Conservation (phyloP, 2,888 invertebrate species). For the Steromphala cineraria region DNA sequence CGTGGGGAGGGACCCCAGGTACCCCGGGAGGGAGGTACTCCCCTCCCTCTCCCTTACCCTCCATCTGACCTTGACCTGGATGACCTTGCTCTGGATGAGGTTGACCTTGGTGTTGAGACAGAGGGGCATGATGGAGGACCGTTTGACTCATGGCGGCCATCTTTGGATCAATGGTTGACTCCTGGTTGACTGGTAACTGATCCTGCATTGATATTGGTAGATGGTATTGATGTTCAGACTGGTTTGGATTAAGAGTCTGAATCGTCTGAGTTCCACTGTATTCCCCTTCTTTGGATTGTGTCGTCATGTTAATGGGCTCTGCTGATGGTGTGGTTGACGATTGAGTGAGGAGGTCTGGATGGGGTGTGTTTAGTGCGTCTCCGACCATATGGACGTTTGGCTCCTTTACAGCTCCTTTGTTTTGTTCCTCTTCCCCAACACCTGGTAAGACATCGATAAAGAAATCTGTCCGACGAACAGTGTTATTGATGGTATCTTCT, state of each 20-base stretch:
- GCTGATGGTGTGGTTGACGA: background rate
- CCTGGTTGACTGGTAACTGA: background rate
- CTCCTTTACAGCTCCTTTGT: background rate
- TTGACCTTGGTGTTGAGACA: background rate
- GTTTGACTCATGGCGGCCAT: background rate
- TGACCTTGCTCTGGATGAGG: background rate
- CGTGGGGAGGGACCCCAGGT: background rate
- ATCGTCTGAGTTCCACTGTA: background rate
- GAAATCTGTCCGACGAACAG: conserved; percentile 35
- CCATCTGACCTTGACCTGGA: background rate
- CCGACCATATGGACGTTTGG: background rate
- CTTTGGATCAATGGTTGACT: background rate
- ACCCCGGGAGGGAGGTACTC: background rate
- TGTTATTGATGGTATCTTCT: conserved; percentile 40
- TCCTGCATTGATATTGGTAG: background rate
- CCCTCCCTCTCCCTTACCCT: background rate
- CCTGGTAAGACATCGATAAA: conserved; percentile 35
- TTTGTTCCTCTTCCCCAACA: background rate
- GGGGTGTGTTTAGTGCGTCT: background rate
- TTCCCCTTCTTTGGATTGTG: background rate
- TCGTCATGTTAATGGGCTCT: conserved; percentile 12
- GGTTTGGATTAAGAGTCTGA: background rate
- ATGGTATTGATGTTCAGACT: background rate
- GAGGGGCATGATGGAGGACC: background rate
- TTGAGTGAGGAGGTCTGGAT: background rate